A percentile compares a stretch with the other conserved stretches of the same genome.
phyloP scores from a whole-genome alignment of 2,113 vertebrate genomes.

The Lasiurus cinereus region DNA sequence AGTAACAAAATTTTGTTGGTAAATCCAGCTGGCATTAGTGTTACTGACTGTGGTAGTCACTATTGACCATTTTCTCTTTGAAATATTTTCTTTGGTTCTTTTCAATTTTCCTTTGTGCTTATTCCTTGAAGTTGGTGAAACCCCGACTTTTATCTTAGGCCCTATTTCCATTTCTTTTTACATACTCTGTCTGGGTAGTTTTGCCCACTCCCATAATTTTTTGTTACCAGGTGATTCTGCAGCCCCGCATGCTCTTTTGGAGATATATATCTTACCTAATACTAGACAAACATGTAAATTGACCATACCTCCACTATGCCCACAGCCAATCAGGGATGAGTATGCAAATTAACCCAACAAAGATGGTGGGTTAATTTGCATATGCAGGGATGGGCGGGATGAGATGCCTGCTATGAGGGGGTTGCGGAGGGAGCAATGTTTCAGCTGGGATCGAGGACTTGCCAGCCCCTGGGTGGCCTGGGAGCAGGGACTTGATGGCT shows the following conservation, averaged over 20 bases:
- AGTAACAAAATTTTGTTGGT: constrained; percentile 8
- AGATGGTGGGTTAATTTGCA: too few relatives aligned
- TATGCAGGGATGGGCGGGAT: too few relatives aligned
- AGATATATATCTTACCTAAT: not conserved
- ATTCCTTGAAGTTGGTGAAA: constrained; percentile 6
- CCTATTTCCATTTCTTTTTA: not conserved
- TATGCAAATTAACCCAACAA: too few relatives aligned
- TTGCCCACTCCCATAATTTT: not conserved
- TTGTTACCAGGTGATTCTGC: not conserved
- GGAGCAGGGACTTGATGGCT: too few relatives aligned
- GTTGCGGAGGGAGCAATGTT: too few relatives aligned
- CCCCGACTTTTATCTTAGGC: not conserved
- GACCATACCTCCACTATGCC: too few relatives aligned
- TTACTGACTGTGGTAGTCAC: not conserved
- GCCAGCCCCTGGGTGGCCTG: too few relatives aligned
- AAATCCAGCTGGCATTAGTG: too few relatives aligned
- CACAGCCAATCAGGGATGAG: too few relatives aligned
- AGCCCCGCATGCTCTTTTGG: not conserved
- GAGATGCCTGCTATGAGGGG: too few relatives aligned
- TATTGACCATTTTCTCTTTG: not conserved
- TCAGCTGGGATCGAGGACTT: too few relatives aligned
- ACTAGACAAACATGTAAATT: too few relatives aligned
- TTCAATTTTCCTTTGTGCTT: constrained; percentile 2
- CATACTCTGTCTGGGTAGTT: not conserved
- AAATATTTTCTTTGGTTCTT: constrained; percentile 25